These are phyloP conservation scores for Papilio polytes DNA, from an alignment of 1,140 invertebrate genomes.

Conservation along the genomic window DNA sequence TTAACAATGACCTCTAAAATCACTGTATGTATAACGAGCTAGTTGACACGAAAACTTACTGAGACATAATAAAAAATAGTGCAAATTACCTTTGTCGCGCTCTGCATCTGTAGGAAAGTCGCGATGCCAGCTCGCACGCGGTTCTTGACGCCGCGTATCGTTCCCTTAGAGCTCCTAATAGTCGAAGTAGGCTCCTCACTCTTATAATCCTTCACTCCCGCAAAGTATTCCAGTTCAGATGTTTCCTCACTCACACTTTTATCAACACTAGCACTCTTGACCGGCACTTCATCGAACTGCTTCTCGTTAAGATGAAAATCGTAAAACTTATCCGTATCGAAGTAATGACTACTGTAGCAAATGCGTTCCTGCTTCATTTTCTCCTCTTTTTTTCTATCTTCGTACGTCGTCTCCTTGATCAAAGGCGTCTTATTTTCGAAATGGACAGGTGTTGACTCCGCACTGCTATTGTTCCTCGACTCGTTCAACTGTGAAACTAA, in stretches of 20 bases:
- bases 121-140: constrained; percentile 96
- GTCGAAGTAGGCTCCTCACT: constrained; percentile 87
- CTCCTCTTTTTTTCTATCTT: constrained; percentile 85
- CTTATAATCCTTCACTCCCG: constrained; percentile 91
- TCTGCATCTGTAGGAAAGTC: constrained; percentile 94
- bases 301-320: constrained; percentile 93
- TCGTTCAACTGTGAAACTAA: constrained; percentile 81
- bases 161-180: constrained; percentile 95
- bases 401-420: constrained; percentile 88
- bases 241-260: constrained; percentile 74
- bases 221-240: constrained; percentile 89
- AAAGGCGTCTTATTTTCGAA: constrained; percentile 74
- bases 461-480: constrained; percentile 68
- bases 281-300: constrained; percentile 83
- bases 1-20: constrained; percentile 73
- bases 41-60: constrained; percentile 46
- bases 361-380: constrained; percentile 83
- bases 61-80: constrained; percentile 41
- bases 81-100: constrained; percentile 83
- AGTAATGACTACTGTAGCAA: constrained; percentile 84
- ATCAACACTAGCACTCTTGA: constrained; percentile 75
- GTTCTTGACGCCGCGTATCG: constrained; percentile 96
- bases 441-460: constrained; percentile 64
- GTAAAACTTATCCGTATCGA: constrained; percentile 91
- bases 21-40: constrained; percentile 63